A percentile compares a stretch with the other conserved stretches of the same genome.
phyloP scores from a whole-genome alignment of 2,797 vertebrate genomes.

The Melopsittacus undulatus region DNA sequence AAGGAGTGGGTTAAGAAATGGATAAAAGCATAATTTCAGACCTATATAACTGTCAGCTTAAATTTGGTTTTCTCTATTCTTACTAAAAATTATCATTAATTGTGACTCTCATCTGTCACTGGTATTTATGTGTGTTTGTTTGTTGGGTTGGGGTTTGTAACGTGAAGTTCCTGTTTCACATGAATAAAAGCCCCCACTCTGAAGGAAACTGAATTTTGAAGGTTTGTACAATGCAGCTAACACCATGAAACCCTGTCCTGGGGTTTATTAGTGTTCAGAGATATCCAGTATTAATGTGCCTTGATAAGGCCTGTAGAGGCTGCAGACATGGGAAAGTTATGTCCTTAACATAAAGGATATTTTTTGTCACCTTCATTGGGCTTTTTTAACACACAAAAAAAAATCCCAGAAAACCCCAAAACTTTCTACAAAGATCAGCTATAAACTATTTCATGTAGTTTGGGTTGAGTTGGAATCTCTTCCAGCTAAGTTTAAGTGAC shows the following conservation, averaged over 20 bases:
- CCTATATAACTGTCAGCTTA: background rate
- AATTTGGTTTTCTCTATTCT: background rate
- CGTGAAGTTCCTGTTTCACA: background rate
- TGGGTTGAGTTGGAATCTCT: conserved; percentile 4
- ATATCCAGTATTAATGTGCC: background rate
- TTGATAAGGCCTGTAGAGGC: background rate
- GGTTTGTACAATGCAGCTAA: background rate
- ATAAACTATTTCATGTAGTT: background rate
- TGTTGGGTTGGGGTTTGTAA: background rate
- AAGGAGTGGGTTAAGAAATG: background rate
- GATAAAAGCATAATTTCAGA: background rate
- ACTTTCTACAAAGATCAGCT: background rate
- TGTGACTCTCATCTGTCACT: background rate
- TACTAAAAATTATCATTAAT: background rate
- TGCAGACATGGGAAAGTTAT: background rate
- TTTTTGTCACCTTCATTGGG: background rate
- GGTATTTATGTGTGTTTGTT: background rate
- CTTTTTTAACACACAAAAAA: background rate
- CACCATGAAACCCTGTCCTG: background rate
- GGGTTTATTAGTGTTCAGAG: background rate
- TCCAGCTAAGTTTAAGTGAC: conserved; percentile 22
- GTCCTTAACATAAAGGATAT: background rate
- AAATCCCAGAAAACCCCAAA: background rate
- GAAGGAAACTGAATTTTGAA: background rate
- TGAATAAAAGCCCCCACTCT: background rate